Conservation (phyloP, 1,140 invertebrate species). For the Pemphigus obesinymphae region DNA sequence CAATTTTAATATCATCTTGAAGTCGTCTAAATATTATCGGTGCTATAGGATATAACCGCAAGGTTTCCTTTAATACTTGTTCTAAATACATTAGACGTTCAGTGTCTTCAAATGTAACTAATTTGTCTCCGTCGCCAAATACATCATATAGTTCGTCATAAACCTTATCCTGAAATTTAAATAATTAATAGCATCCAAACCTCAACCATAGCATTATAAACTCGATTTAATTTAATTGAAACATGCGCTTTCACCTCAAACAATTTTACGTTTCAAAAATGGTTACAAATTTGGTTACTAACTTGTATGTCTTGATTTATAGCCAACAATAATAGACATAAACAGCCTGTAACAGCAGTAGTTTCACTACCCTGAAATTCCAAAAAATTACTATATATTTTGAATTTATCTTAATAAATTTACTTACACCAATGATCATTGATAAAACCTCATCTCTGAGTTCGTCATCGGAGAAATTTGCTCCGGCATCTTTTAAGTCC, state of each 20-base stretch:
- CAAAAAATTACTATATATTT: background rate
- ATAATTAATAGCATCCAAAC: background rate
- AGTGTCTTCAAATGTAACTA: conserved; percentile 56
- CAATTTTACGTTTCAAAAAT: background rate
- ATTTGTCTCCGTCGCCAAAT: conserved; percentile 50
- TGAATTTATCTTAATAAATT: background rate
- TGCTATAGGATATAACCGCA: conserved; percentile 58
- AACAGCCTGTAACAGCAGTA: conserved; percentile 52
- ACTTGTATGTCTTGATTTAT: conserved; percentile 58
- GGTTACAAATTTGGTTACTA: background rate
- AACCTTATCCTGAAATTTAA: conserved; percentile 43
- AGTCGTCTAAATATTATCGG: conserved; percentile 56
- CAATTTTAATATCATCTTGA: conserved; percentile 52
- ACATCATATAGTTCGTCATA: conserved; percentile 49
- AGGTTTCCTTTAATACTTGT: conserved; percentile 59
- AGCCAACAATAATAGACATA: conserved; percentile 54
- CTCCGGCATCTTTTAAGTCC: conserved; percentile 52
- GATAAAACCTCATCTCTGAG: conserved; percentile 59
- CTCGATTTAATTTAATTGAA: background rate
- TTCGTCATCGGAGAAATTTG: conserved; percentile 55
- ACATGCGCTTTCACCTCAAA: no score
- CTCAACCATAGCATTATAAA: no score
- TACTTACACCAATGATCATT: conserved; percentile 48
- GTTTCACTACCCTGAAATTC: conserved; percentile 65
- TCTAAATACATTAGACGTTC: conserved; percentile 58